These are phyloP conservation scores for Melitaea cinxia DNA, from an alignment of 1,140 invertebrate species.

Conservation along the genomic window DNA sequence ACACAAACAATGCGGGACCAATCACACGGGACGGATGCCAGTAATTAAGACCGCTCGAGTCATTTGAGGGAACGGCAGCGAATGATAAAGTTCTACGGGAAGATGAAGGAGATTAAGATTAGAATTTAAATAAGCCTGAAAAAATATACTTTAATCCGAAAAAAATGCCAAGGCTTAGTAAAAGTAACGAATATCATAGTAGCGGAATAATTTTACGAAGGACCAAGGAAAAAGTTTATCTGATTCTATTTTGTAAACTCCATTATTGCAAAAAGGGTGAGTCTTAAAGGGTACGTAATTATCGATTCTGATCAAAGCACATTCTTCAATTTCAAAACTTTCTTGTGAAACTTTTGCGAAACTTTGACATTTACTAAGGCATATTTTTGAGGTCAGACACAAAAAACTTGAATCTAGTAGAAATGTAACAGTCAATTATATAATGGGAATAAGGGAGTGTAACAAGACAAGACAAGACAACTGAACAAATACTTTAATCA, in stretches of 20 bases:
- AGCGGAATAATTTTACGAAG: background rate
- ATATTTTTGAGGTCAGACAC: conserved; percentile 49
- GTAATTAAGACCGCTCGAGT: conserved; percentile 65
- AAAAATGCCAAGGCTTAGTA: background rate
- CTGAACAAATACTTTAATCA: too few species aligned
- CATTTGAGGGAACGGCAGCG: conserved; percentile 27
- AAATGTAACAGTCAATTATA: conserved; percentile 9
- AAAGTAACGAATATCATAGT: background rate
- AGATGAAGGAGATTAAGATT: background rate
- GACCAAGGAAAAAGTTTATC: conserved; percentile 23
- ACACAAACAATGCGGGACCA: conserved; percentile 71
- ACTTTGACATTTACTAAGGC: conserved; percentile 61
- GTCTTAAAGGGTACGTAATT: conserved; percentile 55
- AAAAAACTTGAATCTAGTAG: conserved; percentile 1
- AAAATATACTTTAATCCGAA: background rate
- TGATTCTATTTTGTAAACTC: conserved; percentile 29
- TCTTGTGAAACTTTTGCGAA: conserved; percentile 53
- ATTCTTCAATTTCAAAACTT: conserved; percentile 51
- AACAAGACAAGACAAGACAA: too few species aligned
- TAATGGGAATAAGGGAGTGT: background rate
- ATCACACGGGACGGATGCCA: conserved; percentile 69
- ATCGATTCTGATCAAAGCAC: conserved; percentile 56
- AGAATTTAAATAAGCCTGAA: background rate
- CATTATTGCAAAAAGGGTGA: conserved; percentile 32
- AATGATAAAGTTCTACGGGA: conserved; percentile 21